Base-by-base conservation (phyloP, 1,140 invertebrate species). In the Camponotus vicinus region DNA sequence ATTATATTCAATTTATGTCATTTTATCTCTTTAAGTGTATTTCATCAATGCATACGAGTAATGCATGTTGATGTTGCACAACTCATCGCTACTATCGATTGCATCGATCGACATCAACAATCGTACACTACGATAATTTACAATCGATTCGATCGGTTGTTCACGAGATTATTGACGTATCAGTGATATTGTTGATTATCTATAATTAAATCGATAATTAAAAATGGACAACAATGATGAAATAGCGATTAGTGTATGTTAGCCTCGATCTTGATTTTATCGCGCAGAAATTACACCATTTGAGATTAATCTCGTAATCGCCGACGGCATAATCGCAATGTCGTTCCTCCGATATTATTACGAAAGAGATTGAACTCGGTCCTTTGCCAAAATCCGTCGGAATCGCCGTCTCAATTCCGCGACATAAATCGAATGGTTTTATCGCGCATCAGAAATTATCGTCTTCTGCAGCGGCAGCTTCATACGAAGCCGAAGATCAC, bases 341-440 rank as follows among this genome's bases (percentile, higher is more conserved):
- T 13, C 69, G 55, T 27, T 42, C 67, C 52, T 34, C 27, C 21
- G 42, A 13, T 13, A 37, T 32, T 67, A 63, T 83, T 75, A 49
- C 34, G 9, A 11, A 37, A 57, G 1, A 9, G 15, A n/a, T 21
- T 63, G 18, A 3, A 34, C 21, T 49, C 40, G 27, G 34, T 5
- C 32, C 55, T 69, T 69, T 52, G 40, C 84, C 78, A 78, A 85
- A 90, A 83, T 89, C 57, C 70, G 42, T 37, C 34, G 21, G 27
- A 32, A 66, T 75, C 55, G 32, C 37, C 73, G 59, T 79, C 45
- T 90, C 75, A 89, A 37, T 75, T 13, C 57, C 21, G 57, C 55
- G 76, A 82, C 86, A 88, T 88, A 90, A 90, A 90, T 90, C 88
- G 80, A 76, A 88, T 64, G 59, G 37, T 90, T 89, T 90, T 90